Conservation (phyloP, 1,140 invertebrate genomes). For the Ceratoteleas bidentatus region DNA sequence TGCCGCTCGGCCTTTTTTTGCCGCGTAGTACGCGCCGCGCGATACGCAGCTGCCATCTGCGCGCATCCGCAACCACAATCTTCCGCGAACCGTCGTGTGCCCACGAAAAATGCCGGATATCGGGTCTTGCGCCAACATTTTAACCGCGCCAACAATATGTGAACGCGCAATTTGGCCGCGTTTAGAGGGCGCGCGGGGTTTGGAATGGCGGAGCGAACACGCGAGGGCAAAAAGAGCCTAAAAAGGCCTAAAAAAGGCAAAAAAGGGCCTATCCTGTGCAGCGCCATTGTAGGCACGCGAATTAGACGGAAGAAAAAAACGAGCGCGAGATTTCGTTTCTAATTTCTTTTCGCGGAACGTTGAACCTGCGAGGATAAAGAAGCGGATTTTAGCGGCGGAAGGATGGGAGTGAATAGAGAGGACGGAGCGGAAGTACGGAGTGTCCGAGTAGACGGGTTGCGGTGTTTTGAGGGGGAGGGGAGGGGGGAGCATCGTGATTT, state of each 20-base stretch:
- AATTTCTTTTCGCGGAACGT: constrained; percentile 17
- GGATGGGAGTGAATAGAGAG: background rate
- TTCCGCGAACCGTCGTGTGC: constrained; percentile 64
- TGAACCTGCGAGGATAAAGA: constrained; percentile 27
- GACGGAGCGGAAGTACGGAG: background rate
- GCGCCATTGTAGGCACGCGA: constrained; percentile 6
- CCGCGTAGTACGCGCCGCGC: constrained; percentile 29
- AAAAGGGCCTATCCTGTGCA: constrained; percentile 35
- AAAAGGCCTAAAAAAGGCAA: too few relatives aligned
- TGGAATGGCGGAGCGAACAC: constrained; percentile 28
- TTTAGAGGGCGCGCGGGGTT: constrained; percentile 54
- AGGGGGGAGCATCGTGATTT: too few relatives aligned
- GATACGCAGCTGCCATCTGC: constrained; percentile 56
- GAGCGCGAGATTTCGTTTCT: constrained; percentile 27
- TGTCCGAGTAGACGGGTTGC: too few relatives aligned
- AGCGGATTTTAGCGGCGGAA: constrained; percentile 15
- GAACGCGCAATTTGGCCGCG: constrained; percentile 49
- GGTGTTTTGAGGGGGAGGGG: too few relatives aligned
- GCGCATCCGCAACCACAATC: constrained; percentile 64
- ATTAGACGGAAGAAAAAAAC: background rate
- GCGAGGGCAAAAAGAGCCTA: constrained; percentile 14
- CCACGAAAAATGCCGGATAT: constrained; percentile 59
- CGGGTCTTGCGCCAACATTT: constrained; percentile 45
- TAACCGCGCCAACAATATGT: constrained; percentile 57
- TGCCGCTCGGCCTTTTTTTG: constrained; percentile 16